Base-by-base conservation (phyloP, 1,140 invertebrate species). In the Sarcophaga peregrina region DNA sequence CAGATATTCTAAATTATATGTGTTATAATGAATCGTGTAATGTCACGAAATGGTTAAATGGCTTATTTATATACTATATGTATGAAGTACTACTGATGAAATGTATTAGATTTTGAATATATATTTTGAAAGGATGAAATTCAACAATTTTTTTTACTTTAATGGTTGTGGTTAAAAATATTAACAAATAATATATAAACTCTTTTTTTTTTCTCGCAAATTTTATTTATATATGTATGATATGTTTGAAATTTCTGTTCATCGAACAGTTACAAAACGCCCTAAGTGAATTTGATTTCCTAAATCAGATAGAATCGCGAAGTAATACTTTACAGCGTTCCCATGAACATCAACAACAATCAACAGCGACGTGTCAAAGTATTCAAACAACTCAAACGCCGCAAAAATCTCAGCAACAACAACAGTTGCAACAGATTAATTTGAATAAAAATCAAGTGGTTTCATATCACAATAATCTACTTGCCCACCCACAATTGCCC, bases 221-320 rank as follows among this genome's bases (percentile, higher is more conserved):
- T 78, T 9, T 78, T 78, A 50, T 47, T 72, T 37, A 37, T 37
- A 37, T 37, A 37, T 37, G 62, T 72, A 72, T 6, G 3, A 72
- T 72, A 72, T 72, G 8, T 25, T 11, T 72, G 4, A 20, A 8
- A 8, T 25, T n/a, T 68, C 9, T 68, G 20, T 15, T 54, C 15
- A 10, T 37, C 25, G 25, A 93, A 91, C 92, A 96, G 93, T 93
- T 96, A 89, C 95, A 96, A 93, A 95, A 93, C 91, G 96, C 95
- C 89, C 92, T 96, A 91, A 93, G 94, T 88, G 95, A 96, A 91
- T 97, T 97, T 93, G 96, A 97, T 92, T 97, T 97, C 92, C 93
- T 97, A 91, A 93, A 95, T 85, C 87, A 88, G 76, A 82, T 90
- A 88, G 89, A 90, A 83, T 89, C 88, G 58, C 84, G 87, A 83